These are phyloP conservation scores for Tricholauxania praeusta DNA, from an alignment of 2,888 invertebrate genomes.

Conservation along the genomic window DNA sequence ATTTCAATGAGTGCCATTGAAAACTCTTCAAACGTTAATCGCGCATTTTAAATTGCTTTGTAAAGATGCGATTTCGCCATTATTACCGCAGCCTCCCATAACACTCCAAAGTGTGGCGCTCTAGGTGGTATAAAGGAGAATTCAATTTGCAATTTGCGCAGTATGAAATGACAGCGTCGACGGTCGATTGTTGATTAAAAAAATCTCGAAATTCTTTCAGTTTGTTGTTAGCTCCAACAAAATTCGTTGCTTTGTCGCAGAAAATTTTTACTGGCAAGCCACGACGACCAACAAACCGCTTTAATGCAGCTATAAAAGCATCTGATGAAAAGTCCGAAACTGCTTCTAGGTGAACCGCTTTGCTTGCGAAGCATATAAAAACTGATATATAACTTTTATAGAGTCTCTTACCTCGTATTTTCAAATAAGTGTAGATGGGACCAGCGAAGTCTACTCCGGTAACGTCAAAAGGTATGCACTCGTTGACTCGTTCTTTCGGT, in stretches of 20 bases:
- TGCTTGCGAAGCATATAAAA: no score
- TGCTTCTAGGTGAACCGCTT: constrained; percentile 34
- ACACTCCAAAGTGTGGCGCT: constrained; percentile 9
- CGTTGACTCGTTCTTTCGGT: background rate
- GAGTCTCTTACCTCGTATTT: no score
- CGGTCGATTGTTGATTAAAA: background rate
- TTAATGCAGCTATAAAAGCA: constrained; percentile 19
- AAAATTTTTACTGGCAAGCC: constrained; percentile 3
- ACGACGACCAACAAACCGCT: background rate
- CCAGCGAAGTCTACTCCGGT: constrained; percentile 12
- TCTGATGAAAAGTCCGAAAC: constrained; percentile 32
- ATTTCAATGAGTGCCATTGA: constrained; percentile 35
- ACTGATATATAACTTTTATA: no score
- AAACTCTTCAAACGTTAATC: no score
- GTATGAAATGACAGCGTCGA: background rate
- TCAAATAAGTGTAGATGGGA: no score
- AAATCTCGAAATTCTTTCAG: constrained; percentile 6
- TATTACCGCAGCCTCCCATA: constrained; percentile 4
- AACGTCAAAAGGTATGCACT: background rate
- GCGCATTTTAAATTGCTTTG: background rate
- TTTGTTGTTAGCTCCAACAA: constrained; percentile 22
- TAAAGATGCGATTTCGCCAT: background rate
- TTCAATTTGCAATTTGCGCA: background rate
- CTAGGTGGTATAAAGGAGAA: constrained; percentile 32
- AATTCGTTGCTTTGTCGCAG: background rate